Conservation (phyloP, 1,140 invertebrate species). For the Marisa cornuarietis region DNA sequence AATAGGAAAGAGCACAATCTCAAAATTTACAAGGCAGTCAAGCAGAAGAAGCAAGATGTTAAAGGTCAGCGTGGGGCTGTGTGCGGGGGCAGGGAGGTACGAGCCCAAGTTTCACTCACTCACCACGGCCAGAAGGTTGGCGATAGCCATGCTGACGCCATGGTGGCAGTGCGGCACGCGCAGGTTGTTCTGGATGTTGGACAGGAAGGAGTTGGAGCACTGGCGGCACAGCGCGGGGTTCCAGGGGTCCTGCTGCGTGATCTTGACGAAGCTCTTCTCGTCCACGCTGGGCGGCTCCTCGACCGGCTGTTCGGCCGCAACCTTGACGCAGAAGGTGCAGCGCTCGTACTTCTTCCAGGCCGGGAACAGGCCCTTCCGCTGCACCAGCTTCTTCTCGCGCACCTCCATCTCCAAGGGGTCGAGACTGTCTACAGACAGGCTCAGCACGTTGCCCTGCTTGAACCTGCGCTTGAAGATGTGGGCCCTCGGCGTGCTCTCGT, state of each 20-base stretch:
- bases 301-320: not conserved
- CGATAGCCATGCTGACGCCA: conserved; percentile 23
- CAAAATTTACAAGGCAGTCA: no score
- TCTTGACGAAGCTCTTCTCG: not conserved
- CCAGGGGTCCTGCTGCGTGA: not conserved
- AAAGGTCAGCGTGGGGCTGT: no score
- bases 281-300: not conserved
- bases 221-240: conserved; percentile 13
- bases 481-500: not conserved
- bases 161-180: not conserved
- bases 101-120: conserved; percentile 6
- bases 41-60: no score
- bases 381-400: conserved; percentile 14
- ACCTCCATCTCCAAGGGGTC: conserved; percentile 18
- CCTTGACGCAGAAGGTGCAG: conserved; percentile 18
- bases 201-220: conserved; percentile 15
- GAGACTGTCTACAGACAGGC: conserved; percentile 20
- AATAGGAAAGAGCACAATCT: no score
- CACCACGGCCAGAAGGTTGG: conserved; percentile 21
- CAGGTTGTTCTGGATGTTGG: conserved; percentile 20
- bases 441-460: not conserved
- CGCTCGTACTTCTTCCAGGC: conserved; percentile 20
- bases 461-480: not conserved
- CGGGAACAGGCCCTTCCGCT: conserved; percentile 7
- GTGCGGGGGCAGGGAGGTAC: no score